Conservation (phyloP, 64 coral and sea anemone species). For the Montipora capricornis region DNA sequence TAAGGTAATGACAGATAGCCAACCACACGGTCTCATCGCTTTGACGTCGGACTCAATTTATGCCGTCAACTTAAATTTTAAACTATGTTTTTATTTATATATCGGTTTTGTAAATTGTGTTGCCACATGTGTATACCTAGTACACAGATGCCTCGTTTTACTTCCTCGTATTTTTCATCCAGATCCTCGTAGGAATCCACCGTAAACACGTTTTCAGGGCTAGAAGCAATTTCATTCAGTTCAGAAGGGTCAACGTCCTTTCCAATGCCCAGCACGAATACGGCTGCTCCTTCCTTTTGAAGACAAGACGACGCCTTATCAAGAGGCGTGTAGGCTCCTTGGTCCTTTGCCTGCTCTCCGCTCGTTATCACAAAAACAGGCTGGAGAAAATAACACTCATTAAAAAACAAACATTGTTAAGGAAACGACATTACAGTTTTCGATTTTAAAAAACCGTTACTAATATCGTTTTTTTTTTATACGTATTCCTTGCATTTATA, state of each 20-base stretch:
- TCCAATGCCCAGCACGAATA: constrained; percentile 60
- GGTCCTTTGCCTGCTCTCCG: constrained; percentile 32
- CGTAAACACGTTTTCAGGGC: constrained; percentile 32
- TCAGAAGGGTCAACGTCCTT: background rate
- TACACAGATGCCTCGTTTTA: constrained; percentile 6
- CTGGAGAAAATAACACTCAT: background rate
- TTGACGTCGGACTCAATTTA: too few species aligned
- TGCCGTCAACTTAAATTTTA: too few species aligned
- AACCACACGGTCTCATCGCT: too few species aligned
- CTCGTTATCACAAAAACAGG: constrained; percentile 59
- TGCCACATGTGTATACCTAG: background rate
- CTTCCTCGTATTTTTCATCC: background rate
- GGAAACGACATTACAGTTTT: background rate
- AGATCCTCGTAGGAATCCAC: constrained; percentile 43
- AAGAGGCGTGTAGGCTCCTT: constrained; percentile 37
- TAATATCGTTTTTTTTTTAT: too few species aligned
- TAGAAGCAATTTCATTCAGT: constrained; percentile 16
- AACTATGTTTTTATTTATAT: too few species aligned
- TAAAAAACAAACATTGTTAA: background rate
- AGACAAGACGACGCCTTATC: constrained; percentile 29
- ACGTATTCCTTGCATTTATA: too few species aligned
- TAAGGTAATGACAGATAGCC: too few species aligned
- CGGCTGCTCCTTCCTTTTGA: constrained; percentile 13
- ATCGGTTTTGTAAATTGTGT: too few species aligned
- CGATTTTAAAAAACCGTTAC: too few species aligned